Conservation (phyloP, 2,888 invertebrate species). For the Diarsia mendica region DNA sequence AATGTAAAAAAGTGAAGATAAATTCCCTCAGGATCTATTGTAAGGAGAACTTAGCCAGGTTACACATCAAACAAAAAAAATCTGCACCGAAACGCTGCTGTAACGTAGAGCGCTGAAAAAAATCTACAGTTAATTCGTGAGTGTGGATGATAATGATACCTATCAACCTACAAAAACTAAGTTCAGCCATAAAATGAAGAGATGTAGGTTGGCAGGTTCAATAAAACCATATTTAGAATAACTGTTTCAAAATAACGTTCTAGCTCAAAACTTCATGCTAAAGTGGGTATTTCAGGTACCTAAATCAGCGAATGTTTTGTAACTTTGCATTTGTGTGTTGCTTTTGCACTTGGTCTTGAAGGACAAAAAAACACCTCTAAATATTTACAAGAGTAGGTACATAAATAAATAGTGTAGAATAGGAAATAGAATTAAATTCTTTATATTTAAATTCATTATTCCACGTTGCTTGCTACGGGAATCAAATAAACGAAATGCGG, state of each 20-base stretch:
- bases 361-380: background rate
- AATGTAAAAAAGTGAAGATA: background rate
- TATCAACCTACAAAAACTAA: constrained; percentile 30
- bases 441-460: too few species aligned
- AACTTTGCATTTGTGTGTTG: background rate
- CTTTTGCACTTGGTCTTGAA: background rate
- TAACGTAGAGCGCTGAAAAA: background rate
- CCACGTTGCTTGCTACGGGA: too few species aligned
- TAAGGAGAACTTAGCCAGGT: background rate
- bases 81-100: background rate
- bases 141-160: background rate
- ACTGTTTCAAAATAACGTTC: constrained; percentile 32
- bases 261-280: constrained; percentile 24
- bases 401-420: too few species aligned
- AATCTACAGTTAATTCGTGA: constrained; percentile 9
- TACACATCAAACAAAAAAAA: background rate
- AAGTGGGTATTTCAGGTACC: background rate
- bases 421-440: too few species aligned
- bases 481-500: too few species aligned
- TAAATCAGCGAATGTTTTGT: constrained; percentile 3
- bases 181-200: constrained; percentile 36
- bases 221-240: constrained; percentile 53
- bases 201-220: constrained; percentile 34
- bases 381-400: background rate
- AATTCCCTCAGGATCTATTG: background rate